Base-by-base conservation (phyloP, 2,797 vertebrate species). In the Sylvilagus floridanus region DNA sequence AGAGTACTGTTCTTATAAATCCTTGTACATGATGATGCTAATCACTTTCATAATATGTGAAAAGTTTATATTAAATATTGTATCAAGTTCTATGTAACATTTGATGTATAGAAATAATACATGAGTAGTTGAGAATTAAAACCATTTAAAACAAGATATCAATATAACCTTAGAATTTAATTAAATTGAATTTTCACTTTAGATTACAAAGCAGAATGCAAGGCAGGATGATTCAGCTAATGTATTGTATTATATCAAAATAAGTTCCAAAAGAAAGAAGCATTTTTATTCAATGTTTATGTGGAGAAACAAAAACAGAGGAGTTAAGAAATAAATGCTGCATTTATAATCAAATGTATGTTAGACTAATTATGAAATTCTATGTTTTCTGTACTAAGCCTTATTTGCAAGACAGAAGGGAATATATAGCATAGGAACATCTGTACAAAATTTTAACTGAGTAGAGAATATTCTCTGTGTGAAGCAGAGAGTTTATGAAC, bases 21-120 rank as follows among this genome's bases (percentile, higher is more conserved):
- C 0, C 4, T 72, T 69, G 47, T 84, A 37, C 82, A 47, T 60
- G 37, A 85, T 26, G 6, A 52, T 79, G 54, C 54, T 57, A 28
- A 62, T 82, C 35, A 79, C 65, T 12, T 68, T 32, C 4, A 73
- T 77, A 8, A 71, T 73, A 52, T 57, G 54, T 57, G 54, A 57
- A 47, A 47, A 83, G 28, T 78, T 86, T 78, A 22, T 63, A 32
- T 87, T 84, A 37, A 88, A 84, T 12, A 72, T 30, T 95, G 28
- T 75, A 73, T 62, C 86, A 7, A 52, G 83, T 60, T 92, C 89
- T 63, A 83, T 52, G 4, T 12, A 72, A n/a, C 57, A 63, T 9
- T 85, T 79, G 11, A 9, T 52, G 57, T 4, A 28, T 84, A 4
- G 17, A 60, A 88, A 32, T 71, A 54, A 83, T 62, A 65, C 32